Base-by-base conservation (phyloP, 2,888 invertebrate genomes). In the Microdon myrmicae region DNA sequence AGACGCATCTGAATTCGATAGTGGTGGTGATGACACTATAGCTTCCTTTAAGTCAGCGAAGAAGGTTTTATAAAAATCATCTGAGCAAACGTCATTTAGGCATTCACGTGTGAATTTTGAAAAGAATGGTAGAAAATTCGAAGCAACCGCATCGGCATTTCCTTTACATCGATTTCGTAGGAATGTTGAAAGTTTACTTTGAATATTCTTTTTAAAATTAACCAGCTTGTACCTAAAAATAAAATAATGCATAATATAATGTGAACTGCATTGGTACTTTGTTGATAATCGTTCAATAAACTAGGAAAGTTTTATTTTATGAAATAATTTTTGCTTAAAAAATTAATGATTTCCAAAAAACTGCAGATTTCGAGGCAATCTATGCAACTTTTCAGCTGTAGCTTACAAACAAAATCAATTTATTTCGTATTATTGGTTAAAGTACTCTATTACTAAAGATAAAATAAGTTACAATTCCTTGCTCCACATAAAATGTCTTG, bases 71-170 rank as follows among this genome's bases (percentile, higher is more conserved):
- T 87, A 87, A 70, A 91, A 87, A 10, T 82, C 79, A 2, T 74
- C 68, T n/a, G 77, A 55, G 10, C 72, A 68, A 1, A 61, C 17
- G 13, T 73, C 73, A 43, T 73, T 70, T 1, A 72, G 45, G 3
- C 68, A 70, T 2, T 67, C 69, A 4, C 68, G 58, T 2, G 73
- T 67, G 66, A 91, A 85, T 31, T 83, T 80, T 3, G 90, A 89
- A 35, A 95, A 74, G 59, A 95, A 82, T 6, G 92, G 92, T 47
- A 93, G 79, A 48, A 95, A 77, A 76, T 89, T 86, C 12, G 89
- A 89, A 56, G 86, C 87, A 69, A 94, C 84, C 4, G 85, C 82
- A 41, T 83, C 80, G 5, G 92, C 91, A 77, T 88, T 90, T 16
- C 90, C 90, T 80, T 89, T 85, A 0, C 90, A 93, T 38, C 89